Evolutionary conservation across 1,140 invertebrate genomes (phyloP), one percentile per base, ranked within the genome.

Genomic region (Liolophura sinensis): DNA sequence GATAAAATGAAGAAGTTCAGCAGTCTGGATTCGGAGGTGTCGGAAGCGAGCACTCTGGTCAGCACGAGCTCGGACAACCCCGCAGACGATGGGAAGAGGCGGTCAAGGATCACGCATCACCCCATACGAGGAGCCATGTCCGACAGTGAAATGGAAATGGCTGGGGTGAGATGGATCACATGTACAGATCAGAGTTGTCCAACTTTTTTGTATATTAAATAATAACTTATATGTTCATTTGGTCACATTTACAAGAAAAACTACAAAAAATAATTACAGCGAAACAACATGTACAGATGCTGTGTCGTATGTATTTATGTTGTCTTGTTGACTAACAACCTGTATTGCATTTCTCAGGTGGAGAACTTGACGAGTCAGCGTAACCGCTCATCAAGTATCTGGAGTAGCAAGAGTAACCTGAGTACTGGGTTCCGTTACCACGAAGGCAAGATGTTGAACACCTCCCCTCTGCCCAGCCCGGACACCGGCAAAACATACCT

Each of bases 371-470:
- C 31, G 27, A 69, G 69, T 50, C 74, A 74, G 56, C 74, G 75
- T 46, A 78, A 71, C 25, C 72, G 80, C 24, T 79, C 81, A 24
- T 72, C 76, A 9, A 78, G 78, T 62, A 63, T 77, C 12, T 79
- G 93, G 91, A 97, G 94, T 5, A 93, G 92, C 66, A 97, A 97
- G 85, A 95, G 94, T 40, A 94, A 93, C 0, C 80, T 96, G 25
- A 94, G 92, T 75, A 91, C 92, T 31, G 93, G 93, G 18, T 94
- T 94, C 75, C 88, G 94, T 5, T 96, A 96, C 77, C 92, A 93
- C 65, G 93, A 92, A 12, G 94, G 94, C 22, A 92, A 91, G 76
- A 89, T 96, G 67, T 91, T 96, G 25, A 92, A 91, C 61, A 92
- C 91, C 0, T 87, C 88, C 1, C 89, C 92, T 3, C 93, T 75